These are phyloP conservation scores for Sigmodon hispidus DNA, from an alignment of 2,113 vertebrate species.

Conservation along the genomic window DNA sequence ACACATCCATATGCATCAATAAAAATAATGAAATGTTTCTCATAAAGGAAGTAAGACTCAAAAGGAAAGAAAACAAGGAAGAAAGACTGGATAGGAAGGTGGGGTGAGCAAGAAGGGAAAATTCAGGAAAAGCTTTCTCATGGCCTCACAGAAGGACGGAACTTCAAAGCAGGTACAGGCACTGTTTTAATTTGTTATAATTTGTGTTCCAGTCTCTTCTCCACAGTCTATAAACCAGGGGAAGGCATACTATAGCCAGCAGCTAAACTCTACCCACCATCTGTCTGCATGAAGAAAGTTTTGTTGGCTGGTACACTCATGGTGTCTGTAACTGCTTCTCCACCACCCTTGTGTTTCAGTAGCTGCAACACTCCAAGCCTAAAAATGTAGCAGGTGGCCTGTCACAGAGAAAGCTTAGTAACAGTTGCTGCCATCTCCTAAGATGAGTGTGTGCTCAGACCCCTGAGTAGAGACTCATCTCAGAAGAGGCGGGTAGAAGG, in stretches of 20 bases:
- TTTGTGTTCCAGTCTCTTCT: background rate
- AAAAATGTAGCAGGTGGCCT: background rate
- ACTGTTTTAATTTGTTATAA: too few species aligned
- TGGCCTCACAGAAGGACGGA: background rate
- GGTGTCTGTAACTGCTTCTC: background rate
- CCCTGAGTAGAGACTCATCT: background rate
- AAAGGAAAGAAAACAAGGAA: background rate
- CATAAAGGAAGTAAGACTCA: background rate
- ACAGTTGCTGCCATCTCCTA: background rate
- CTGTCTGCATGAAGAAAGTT: background rate
- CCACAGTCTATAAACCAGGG: background rate
- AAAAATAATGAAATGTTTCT: background rate
- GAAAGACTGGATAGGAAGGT: background rate
- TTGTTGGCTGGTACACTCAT: background rate
- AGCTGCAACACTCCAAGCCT: background rate
- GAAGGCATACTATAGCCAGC: background rate
- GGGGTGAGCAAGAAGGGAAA: background rate
- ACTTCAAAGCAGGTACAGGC: background rate
- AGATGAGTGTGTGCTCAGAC: conserved; percentile 24
- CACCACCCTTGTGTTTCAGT: background rate
- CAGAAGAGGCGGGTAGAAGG: background rate
- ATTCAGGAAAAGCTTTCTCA: background rate
- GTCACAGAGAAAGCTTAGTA: background rate
- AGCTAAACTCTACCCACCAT: background rate
- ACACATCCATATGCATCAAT: background rate